Evolutionary conservation across 2,888 invertebrate species (phyloP), one percentile per base, ranked within the genome.

Genomic region (Therioaphis trifolii): DNA sequence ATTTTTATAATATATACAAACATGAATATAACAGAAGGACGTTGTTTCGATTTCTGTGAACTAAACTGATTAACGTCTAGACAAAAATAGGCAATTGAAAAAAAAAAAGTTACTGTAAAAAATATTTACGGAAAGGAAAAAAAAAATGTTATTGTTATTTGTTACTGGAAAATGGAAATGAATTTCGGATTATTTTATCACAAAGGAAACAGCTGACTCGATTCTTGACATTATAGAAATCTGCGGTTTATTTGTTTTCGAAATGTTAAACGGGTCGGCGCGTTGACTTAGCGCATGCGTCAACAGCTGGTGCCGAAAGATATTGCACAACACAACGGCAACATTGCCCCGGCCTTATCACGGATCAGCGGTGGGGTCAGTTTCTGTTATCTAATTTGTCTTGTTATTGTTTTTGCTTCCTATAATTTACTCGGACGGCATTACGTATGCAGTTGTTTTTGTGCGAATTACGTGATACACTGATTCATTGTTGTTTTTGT

Each of bases 161-260:
- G 61, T 76, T 76, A 43, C 35, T 43, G 63, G 35, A 66, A n/a
- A 35, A 49, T 35, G 46, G 46, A 61, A 77, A 27, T 14, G 7
- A 21, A 15, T 49, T 35, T 66, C 35, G 15, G 43, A 46, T 76
- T 76, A 49, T 66, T 77, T 77, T 66, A 78, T 78, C 78, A 78
- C 78, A 79, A 79, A 79, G 78, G 78, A 69, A 43, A 69, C 69
- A 79, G 68, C 78, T 75, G 75, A 58, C n/a, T 12, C n/a, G 14
- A 35, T n/a, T 35, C 40, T 21, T 7, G 24, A n/a, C 35, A 35
- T 35, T 35, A 35, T 7, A 35, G 35, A 35, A 35, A 35, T 14
- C 4, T 9, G 9, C 40, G 9, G 40, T 40, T 21, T 68, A 12
- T 68, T 40, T 18, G n/a, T 68, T 40, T 68, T 68, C n/a, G 12